Evolutionary conservation across 2,888 invertebrate species (phyloP).

Genomic region (Ochropacha duplaris): DNA sequence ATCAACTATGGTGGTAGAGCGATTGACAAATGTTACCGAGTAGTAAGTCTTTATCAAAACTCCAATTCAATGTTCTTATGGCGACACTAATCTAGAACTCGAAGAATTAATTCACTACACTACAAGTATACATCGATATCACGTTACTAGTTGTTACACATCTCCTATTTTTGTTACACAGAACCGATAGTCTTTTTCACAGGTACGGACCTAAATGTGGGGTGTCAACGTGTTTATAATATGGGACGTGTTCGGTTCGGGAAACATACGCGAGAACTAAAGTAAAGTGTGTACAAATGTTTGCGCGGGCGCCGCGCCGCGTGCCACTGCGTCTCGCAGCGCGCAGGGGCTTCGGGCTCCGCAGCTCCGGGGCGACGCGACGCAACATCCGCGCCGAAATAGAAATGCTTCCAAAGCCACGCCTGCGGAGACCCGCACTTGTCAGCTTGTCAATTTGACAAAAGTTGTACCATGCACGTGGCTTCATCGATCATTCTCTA

Average conservation of each 20-base stretch:
- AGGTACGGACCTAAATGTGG: neutral
- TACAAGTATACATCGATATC: slow-evolving; percentile 2
- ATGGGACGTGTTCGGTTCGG: slow-evolving; percentile 54
- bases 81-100: slow-evolving; percentile 4
- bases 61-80: neutral
- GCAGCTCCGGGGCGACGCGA: slow-evolving; percentile 3
- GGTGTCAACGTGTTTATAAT: slow-evolving; percentile 1
- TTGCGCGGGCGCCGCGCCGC: slow-evolving; percentile 53
- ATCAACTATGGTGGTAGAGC: neutral
- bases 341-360: slow-evolving; percentile 30
- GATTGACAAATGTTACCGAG: neutral
- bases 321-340: slow-evolving; percentile 47
- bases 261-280: slow-evolving; percentile 69
- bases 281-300: slow-evolving; percentile 53
- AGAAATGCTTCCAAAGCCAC: slow-evolving; percentile 57
- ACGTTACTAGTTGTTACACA: neutral
- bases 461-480: slow-evolving; percentile 21
- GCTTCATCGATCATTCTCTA: slow-evolving; percentile 1
- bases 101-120: neutral
- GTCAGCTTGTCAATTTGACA: slow-evolving; percentile 33
- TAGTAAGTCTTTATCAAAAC: neutral
- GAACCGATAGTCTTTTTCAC: neutral
- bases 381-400: slow-evolving; percentile 70
- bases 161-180: neutral
- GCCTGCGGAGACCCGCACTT: slow-evolving; percentile 35